Percentiles rank a stretch among this genome's conserved stretches.
Conservation (phyloP, 2,888 invertebrate species). For the Leucophenga maculata region DNA sequence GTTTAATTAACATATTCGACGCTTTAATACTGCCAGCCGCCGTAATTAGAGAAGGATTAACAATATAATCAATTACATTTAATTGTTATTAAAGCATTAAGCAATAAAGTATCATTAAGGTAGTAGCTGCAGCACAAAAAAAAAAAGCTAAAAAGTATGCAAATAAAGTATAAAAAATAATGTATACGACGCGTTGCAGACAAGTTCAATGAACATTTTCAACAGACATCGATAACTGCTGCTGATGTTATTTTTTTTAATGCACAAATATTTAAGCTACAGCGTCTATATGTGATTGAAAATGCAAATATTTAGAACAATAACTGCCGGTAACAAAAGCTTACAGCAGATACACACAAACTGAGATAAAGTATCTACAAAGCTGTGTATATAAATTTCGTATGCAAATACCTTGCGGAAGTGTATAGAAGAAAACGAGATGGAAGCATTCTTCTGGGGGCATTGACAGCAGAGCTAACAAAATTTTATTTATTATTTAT, state of each 20-base stretch:
- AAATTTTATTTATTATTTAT: constrained; percentile 61
- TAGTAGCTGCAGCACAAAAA: background rate
- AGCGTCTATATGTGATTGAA: background rate
- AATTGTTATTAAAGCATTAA: constrained; percentile 43
- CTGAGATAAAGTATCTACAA: too few relatives aligned
- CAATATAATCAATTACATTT: constrained; percentile 53
- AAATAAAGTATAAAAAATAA: background rate
- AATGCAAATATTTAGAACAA: background rate
- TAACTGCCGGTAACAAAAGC: background rate
- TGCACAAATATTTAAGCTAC: background rate
- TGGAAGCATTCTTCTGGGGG: background rate
- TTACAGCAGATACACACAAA: too few relatives aligned
- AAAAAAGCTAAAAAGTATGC: background rate
- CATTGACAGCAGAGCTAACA: constrained; percentile 29
- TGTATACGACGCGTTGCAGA: constrained; percentile 19
- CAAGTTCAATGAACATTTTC: constrained; percentile 20
- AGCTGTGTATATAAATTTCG: too few relatives aligned
- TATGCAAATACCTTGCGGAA: too few relatives aligned
- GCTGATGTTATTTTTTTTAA: too few relatives aligned
- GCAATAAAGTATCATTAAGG: background rate
- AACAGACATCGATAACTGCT: too few relatives aligned
- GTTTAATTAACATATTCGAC: constrained; percentile 35
- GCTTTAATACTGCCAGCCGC: constrained; percentile 20
- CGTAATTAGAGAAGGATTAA: constrained; percentile 50
- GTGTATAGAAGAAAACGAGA: background rate